These are phyloP conservation scores for Neopipo cinnamomea DNA, from an alignment of 2,113 vertebrate genomes.

Conservation along the genomic window DNA sequence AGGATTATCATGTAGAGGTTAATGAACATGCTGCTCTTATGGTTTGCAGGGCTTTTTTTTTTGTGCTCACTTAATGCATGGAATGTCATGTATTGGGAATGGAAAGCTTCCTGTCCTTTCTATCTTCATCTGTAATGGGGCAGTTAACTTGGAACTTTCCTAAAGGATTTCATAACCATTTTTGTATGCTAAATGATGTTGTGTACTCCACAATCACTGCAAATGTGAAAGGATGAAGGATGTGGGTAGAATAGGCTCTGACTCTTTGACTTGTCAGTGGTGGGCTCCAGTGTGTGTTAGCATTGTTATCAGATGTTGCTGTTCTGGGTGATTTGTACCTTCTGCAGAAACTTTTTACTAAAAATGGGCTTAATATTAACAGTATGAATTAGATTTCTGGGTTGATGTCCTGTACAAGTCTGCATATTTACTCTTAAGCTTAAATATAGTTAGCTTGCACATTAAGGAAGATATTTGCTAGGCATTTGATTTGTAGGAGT, in stretches of 20 bases:
- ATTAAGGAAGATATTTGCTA: slow-evolving; percentile 29
- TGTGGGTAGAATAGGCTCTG: not conserved
- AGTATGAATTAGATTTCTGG: not conserved
- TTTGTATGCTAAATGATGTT: slow-evolving; percentile 49
- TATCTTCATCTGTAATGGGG: slow-evolving; percentile 53
- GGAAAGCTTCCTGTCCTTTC: slow-evolving; percentile 60
- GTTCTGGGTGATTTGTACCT: not conserved
- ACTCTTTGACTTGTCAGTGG: not conserved
- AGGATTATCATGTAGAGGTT: slow-evolving; percentile 84
- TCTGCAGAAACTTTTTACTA: slow-evolving; percentile 39
- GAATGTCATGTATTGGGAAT: slow-evolving; percentile 63
- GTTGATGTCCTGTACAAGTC: slow-evolving; percentile 16
- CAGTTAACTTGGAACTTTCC: slow-evolving; percentile 61
- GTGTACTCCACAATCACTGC: slow-evolving; percentile 36
- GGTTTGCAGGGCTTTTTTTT: slow-evolving; percentile 74
- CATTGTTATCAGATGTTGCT: slow-evolving; percentile 37
- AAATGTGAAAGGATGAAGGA: slow-evolving; percentile 37
- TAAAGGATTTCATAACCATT: slow-evolving; percentile 52
- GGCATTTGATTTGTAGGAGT: slow-evolving; percentile 31
- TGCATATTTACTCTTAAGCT: slow-evolving; percentile 15
- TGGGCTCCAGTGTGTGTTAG: not conserved
- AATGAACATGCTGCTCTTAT: slow-evolving; percentile 81
- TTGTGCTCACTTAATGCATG: slow-evolving; percentile 75
- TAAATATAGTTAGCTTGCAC: slow-evolving; percentile 26
- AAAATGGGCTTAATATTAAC: not conserved